Evolutionary conservation across 2,888 invertebrate species (phyloP).

Genomic region (Mythimna lalbum): DNA sequence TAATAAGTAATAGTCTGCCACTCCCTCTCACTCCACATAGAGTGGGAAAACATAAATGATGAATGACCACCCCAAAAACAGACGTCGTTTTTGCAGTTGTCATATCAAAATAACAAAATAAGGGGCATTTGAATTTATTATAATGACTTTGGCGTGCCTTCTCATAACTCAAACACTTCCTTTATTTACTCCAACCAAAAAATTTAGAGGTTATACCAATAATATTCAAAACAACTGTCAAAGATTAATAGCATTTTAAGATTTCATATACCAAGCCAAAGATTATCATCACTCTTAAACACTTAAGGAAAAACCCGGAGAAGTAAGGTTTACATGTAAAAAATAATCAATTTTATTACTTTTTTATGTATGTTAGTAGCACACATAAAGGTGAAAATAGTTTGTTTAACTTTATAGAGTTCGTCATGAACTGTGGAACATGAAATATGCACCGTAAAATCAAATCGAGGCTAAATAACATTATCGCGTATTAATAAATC

Average conservation of each 20-base stretch:
- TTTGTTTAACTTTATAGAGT: constrained; percentile 47
- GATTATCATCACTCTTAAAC: constrained; percentile 26
- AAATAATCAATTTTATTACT: constrained; percentile 20
- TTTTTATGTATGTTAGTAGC: constrained; percentile 32
- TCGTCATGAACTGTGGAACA: constrained; percentile 43
- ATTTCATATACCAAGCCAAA: constrained; percentile 3
- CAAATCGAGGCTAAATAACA: constrained; percentile 22
- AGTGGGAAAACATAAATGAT: too few relatives aligned
- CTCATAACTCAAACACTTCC: constrained; percentile 6
- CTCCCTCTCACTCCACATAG: too few relatives aligned
- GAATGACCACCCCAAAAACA: too few relatives aligned
- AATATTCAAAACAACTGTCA: constrained; percentile 1
- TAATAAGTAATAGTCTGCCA: too few relatives aligned
- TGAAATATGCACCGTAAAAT: constrained; percentile 59
- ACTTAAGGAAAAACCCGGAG: constrained; percentile 21
- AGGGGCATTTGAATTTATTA: neutral
- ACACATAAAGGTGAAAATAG: constrained; percentile 28
- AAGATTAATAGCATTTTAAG: constrained; percentile 10
- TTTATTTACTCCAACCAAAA: constrained; percentile 16
- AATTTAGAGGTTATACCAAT: neutral
- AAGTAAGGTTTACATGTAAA: constrained; percentile 1
- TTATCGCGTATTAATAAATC: constrained; percentile 27
- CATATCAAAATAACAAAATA: neutral
- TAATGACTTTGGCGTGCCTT: neutral
- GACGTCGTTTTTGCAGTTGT: neutral